phyloP scores from a whole-genome alignment of 2,797 vertebrate genomes.

The Lycodopsis pacificus region DNA sequence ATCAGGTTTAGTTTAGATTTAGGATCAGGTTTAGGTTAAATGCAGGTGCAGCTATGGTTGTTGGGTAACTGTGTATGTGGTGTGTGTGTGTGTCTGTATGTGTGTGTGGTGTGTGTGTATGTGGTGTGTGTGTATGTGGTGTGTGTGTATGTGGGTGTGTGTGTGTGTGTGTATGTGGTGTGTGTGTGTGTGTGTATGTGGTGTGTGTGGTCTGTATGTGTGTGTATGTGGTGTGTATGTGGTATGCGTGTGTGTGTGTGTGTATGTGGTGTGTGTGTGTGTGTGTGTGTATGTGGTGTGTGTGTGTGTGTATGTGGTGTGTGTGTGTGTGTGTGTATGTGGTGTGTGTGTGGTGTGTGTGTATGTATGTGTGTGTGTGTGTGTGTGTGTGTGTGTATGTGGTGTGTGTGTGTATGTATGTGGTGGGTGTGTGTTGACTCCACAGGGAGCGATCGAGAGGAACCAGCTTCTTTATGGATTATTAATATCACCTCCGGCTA shows the following conservation, averaged over 20 bases:
- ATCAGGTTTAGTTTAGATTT: too few species aligned
- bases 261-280: background rate
- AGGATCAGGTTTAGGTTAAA: too few species aligned
- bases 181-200: too few species aligned
- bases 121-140: background rate
- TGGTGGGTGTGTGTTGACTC: conserved; percentile 15
- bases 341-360: background rate
- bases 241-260: background rate
- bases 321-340: conserved; percentile 1
- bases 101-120: conserved; percentile 1
- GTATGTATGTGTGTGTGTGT: background rate
- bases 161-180: too few species aligned
- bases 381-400: background rate
- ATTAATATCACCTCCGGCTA: conserved; percentile 77
- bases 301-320: conserved; percentile 21
- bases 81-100: background rate
- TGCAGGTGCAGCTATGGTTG: too few species aligned
- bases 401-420: conserved; percentile 2
- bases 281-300: background rate
- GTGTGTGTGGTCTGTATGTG: too few species aligned
- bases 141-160: too few species aligned
- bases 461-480: conserved; percentile 75
- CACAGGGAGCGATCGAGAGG: conserved; percentile 63
- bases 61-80: background rate
- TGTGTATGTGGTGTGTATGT: too few species aligned